phyloP scores from a whole-genome alignment of 2,797 vertebrate species.

The Clarias platycephalus region DNA sequence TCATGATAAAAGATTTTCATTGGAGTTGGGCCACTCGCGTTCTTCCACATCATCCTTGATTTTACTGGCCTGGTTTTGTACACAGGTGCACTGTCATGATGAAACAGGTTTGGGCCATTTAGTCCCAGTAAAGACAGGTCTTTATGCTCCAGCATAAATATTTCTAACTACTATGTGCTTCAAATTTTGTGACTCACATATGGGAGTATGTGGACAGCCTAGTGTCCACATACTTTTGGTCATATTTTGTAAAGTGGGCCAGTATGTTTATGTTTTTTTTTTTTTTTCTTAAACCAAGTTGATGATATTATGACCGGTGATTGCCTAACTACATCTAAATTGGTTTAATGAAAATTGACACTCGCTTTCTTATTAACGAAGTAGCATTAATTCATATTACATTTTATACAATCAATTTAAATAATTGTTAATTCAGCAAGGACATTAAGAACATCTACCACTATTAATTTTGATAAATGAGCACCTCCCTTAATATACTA shows the following conservation, averaged over 20 bases:
- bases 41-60: background rate
- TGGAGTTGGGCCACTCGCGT: background rate
- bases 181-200: too few species aligned
- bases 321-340: background rate
- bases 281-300: background rate
- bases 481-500: background rate
- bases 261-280: background rate
- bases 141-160: too few species aligned
- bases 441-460: constrained; percentile 9
- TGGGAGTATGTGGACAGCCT: background rate
- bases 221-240: background rate
- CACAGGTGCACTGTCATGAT: background rate
- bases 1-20: background rate
- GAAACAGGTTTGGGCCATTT: background rate
- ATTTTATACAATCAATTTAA: constrained; percentile 4
- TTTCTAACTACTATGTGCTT: too few species aligned
- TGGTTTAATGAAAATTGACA: background rate
- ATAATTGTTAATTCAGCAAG: background rate
- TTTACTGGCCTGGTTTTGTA: background rate
- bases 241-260: background rate
- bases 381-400: background rate
- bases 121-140: background rate
- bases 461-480: constrained; percentile 13
- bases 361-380: background rate
- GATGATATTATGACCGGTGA: background rate